Base-by-base conservation (phyloP, 2,113 vertebrate species). In the Sebastes fasciatus region DNA sequence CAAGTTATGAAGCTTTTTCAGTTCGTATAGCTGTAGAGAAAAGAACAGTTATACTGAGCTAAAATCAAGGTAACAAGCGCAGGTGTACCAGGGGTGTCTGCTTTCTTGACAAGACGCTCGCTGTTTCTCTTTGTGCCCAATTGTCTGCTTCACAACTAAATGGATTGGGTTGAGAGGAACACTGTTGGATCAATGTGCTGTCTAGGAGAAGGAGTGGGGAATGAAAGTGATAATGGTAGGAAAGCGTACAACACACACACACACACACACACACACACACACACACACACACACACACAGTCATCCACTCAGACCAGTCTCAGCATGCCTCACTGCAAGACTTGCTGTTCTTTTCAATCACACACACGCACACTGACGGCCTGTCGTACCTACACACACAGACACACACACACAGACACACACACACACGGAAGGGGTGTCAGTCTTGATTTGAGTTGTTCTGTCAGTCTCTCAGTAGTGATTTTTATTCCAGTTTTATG, bases 401-500 rank as follows among this genome's bases (percentile, higher is more conserved):
- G 43, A 62, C 52, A 61, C 17, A 78, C 48, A 69, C 54, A 73
- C 16, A 69, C 57, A 77, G 69, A 78, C 67, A 82, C 45, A 66
- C 58, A 51, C 26, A 57, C 66, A 75, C 64, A 43, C 26, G 55
- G 2, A 17, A 7, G n/a, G 5, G 17, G 4, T 58, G 82, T 77
- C 64, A 76, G 67, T 77, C 76, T 76, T 89, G 84, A 88, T 90
- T 84, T 88, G 74, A 84, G 77, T 68, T 68, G 60, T 58, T 87
- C 83, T 84, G 88, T 85, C 89, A 86, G 84, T 67, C 82, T 86
- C 82, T 73, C 76, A 67, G 80, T 77, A 46, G 77, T 86, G 49
- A 80, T 80, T 89, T 89, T 78, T 74, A 80, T 88, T 89, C 63
- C 54, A 80, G 80, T 82, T 83, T 79, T 86, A 85, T 82, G 72